Base-by-base conservation (phyloP, 2,113 vertebrate species). In the Podarcis muralis region DNA sequence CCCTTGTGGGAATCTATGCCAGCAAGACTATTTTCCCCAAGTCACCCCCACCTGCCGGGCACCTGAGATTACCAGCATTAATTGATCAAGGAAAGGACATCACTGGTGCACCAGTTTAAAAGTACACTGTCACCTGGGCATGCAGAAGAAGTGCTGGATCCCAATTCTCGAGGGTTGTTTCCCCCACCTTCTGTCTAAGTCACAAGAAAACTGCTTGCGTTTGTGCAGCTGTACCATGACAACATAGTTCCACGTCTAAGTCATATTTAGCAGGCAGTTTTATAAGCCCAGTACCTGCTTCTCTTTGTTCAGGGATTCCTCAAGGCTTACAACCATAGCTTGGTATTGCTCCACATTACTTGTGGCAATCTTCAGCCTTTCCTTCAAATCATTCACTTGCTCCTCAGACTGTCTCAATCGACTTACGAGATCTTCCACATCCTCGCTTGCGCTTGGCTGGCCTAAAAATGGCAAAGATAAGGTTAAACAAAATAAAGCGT, bases 301-400 rank as follows among this genome's bases (percentile, higher is more conserved):
- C 92, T 99, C 99, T 86, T 98, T 98, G 76, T 98, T 98, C 69
- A 99, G 96, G 0, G 98, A 99, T 81, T 99, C 99, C 94, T 99
- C 99, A 86, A 99, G 96, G 88, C 97, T 98, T 83, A 98, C 98
- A 89, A 98, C 98, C 98, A 99, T 99, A 87, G 97, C 94, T 87
- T 97, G 97, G 92, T 99, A 99, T 90, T 98, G 98, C 72, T 99
- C 98, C 93, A 99, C 96, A 87, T 97, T 98, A 94, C 97, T 97
- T 9, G 97, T 96, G 87, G 94, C 93, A 48, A 96, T 97, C 89
- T 96, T 98, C 71, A 99, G 97, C 86, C 97, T 97, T 83, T 99
- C 98, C 35, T 95, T 95, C 65, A 99, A 94, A 90, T 99, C 98
- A 91, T 97, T 98, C 9, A 95, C 95, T 86, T 96, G 97, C 13